Evolutionary conservation across 2,797 vertebrate genomes (phyloP).

Genomic region (Dicrostonyx torquatus): DNA sequence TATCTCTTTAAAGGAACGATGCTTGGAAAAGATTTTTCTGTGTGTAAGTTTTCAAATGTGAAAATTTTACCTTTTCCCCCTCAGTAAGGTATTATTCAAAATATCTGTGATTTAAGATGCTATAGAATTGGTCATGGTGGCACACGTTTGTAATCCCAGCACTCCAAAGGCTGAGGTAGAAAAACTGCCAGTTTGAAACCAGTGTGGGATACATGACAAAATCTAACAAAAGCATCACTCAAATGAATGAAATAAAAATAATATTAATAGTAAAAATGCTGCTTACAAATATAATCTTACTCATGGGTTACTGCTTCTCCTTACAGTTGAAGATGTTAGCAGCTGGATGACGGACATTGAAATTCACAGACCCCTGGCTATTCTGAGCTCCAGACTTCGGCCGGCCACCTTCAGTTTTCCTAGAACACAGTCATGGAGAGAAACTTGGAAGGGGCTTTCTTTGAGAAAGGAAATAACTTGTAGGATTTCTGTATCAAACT

Average conservation of each 20-base stretch:
- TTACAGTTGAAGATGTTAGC: not conserved
- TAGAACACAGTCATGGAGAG: not conserved
- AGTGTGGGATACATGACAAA: not conserved
- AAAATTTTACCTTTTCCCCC: not conserved
- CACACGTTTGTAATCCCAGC: not conserved
- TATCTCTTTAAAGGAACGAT: not conserved
- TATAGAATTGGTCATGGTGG: not conserved
- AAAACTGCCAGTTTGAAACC: not conserved
- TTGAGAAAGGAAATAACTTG: constrained; percentile 6
- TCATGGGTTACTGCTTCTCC: not conserved
- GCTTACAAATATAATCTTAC: not conserved
- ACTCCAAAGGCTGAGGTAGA: not conserved
- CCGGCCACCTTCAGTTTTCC: not conserved
- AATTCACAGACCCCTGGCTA: not conserved
- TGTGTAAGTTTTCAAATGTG: not conserved
- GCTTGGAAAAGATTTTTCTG: constrained; percentile 16
- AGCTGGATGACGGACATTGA: constrained; percentile 13
- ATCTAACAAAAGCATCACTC: not conserved
- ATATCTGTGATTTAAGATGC: constrained; percentile 20
- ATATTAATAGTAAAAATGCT: not conserved
- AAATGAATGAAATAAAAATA: not conserved
- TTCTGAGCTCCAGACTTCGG: not conserved
- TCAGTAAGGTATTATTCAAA: not conserved
- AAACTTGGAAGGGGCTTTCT: not conserved
- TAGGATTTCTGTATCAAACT: not conserved